These are phyloP conservation scores for Ophioninae sp. DNA, from an alignment of 2,888 invertebrate species.

Conservation along the genomic window DNA sequence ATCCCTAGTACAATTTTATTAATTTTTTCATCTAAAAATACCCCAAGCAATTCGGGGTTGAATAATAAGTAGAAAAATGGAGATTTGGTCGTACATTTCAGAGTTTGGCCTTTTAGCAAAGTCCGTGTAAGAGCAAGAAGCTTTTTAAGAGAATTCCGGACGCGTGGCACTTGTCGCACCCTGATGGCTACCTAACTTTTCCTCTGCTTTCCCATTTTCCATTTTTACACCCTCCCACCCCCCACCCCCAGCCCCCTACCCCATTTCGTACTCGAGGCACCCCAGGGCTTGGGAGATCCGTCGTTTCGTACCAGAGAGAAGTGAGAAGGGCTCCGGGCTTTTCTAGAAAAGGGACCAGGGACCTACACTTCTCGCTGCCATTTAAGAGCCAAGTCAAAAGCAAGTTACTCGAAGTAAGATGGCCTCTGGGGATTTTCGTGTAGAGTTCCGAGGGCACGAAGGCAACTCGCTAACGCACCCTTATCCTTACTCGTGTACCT, in stretches of 20 bases:
- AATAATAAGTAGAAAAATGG: too few species aligned
- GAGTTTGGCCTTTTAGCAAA: neutral
- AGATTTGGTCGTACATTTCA: neutral
- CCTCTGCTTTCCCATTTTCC: neutral
- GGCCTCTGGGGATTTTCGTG: slow-evolving; percentile 38
- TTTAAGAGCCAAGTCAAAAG: slow-evolving; percentile 60
- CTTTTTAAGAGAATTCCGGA: slow-evolving; percentile 45
- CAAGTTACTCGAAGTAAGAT: slow-evolving; percentile 54
- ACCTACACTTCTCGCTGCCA: slow-evolving; percentile 46
- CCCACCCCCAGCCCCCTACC: neutral
- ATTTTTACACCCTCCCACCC: neutral
- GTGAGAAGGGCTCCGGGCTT: neutral
- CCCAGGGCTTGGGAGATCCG: neutral
- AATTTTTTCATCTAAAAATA: neutral
- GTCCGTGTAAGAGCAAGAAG: slow-evolving; percentile 12
- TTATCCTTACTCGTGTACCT: neutral
- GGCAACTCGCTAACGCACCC: slow-evolving; percentile 36
- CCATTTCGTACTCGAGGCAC: slow-evolving; percentile 42
- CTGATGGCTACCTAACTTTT: slow-evolving; percentile 27
- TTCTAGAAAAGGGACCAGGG: neutral
- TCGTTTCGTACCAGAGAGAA: too few species aligned
- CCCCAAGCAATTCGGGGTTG: neutral
- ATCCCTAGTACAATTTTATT: neutral
- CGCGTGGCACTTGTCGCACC: slow-evolving; percentile 32
- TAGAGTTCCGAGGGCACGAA: slow-evolving; percentile 39